phyloP scores from a whole-genome alignment of 2,113 vertebrate species.

The Plectropomus leopardus region DNA sequence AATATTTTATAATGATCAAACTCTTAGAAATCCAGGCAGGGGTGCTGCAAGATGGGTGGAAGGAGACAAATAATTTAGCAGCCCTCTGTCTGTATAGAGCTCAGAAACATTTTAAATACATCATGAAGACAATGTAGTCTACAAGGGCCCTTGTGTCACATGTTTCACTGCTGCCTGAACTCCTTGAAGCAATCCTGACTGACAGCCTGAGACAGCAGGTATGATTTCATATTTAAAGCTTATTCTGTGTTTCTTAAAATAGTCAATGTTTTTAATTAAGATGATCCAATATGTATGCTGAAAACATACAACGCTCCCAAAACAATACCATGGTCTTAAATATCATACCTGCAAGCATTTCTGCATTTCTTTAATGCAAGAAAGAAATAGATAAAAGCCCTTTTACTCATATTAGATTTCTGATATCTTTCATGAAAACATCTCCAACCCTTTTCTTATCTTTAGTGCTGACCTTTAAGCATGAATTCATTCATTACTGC shows the following conservation, averaged over 20 bases:
- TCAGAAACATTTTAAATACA: constrained; percentile 50
- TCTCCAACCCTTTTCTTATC: background rate
- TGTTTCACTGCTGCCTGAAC: constrained; percentile 33
- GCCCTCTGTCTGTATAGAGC: constrained; percentile 38
- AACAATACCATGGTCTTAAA: constrained; percentile 38
- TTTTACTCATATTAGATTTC: constrained; percentile 23
- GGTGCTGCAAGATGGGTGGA: constrained; percentile 42
- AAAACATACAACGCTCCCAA: constrained; percentile 44
- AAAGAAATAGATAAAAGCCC: constrained; percentile 30
- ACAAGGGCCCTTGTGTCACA: constrained; percentile 7
- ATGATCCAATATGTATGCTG: constrained; percentile 33
- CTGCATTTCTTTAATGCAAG: constrained; percentile 17
- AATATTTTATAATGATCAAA: constrained; percentile 75
- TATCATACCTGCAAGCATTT: constrained; percentile 27
- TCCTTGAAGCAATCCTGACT: constrained; percentile 23
- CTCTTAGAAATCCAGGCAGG: constrained; percentile 30
- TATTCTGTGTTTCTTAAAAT: constrained; percentile 45
- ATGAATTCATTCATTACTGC: constrained; percentile 32
- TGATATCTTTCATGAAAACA: constrained; percentile 19
- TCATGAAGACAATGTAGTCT: constrained; percentile 36
- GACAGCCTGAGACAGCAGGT: constrained; percentile 26
- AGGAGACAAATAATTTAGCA: constrained; percentile 63
- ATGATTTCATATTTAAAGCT: constrained; percentile 35
- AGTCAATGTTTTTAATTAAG: constrained; percentile 58
- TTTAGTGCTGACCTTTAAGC: constrained; percentile 9